Evolutionary conservation across 1,140 invertebrate genomes (phyloP), one percentile per base, ranked within the genome.

Genomic region (Ooceraea biroi): DNA sequence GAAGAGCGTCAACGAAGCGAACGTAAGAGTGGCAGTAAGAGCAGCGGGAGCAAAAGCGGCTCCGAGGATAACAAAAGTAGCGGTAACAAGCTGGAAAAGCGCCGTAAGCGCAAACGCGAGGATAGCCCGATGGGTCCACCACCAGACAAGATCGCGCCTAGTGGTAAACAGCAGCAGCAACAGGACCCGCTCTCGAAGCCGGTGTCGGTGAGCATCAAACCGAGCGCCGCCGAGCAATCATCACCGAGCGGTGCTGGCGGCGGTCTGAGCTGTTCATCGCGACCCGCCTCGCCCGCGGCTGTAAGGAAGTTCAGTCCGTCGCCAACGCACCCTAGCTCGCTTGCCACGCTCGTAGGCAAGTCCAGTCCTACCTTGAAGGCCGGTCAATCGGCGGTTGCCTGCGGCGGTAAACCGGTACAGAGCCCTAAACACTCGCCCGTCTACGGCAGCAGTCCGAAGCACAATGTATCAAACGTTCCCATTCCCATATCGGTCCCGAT

Each of bases 51-150:
- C 80, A 95, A 95, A 0, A 80, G 36, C 50, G 86, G 93, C 93
- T 60, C 90, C 44, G 90, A 93, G 76, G 94, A 96, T 65, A 96
- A 96, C 8, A 76, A 77, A 19, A 77, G 73, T 8, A 94, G 65
- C 7, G 95, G 94, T 7, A 76, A 19, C n/a, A 96, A 96, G 90
- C 92, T 97, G 84, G 97, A 98, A 66, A 97, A 97, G 91, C 97
- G 97, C 90, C 95, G 96, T 86, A 97, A 97, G 90, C 95, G 97
- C 36, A 97, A 97, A 86, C 95, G 96, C 72, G 97, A 97, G 82
- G 96, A 97, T 71, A 95, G 95, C 86, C 96, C 97, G 0, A 98
- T 98, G 97, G 97, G 97, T 4, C 97, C 97, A 1, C 97, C 97
- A 0, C 97, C 97, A 0, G 97, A 97, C 63, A 98, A 98, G 93